A percentile compares a stretch with the other conserved stretches of the same genome.
These are phyloP conservation scores for Hydropsyche tenuis DNA, from an alignment of 1,140 invertebrate species.

Conservation along the genomic window DNA sequence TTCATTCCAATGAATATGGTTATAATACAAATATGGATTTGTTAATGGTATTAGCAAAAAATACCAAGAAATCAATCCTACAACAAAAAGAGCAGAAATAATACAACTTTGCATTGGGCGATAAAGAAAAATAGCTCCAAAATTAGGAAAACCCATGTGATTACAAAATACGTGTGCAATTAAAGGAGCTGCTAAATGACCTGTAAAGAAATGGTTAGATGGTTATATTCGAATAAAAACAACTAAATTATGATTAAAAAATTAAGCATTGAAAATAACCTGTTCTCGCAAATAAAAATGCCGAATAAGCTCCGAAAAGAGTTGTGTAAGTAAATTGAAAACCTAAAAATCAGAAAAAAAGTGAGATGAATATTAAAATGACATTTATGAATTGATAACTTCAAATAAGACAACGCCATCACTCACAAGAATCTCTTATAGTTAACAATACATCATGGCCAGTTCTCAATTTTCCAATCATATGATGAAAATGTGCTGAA, in stretches of 20 bases:
- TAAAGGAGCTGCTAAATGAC: constrained; percentile 88
- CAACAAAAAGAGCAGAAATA: constrained; percentile 71
- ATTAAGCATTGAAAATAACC: constrained; percentile 54
- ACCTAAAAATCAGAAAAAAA: constrained; percentile 62
- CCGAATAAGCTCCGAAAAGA: constrained; percentile 92
- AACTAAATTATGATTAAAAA: not conserved
- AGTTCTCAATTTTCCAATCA: constrained; percentile 78
- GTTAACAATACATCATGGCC: constrained; percentile 73
- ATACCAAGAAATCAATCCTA: constrained; percentile 81
- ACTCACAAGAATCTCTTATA: constrained; percentile 73
- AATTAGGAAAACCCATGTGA: constrained; percentile 93
- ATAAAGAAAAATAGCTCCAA: constrained; percentile 77
- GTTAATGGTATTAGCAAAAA: constrained; percentile 80
- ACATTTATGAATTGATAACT: not conserved
- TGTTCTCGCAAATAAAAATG: constrained; percentile 83
- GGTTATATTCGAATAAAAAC: not conserved
- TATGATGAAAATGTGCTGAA: constrained; percentile 91
- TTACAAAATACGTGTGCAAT: constrained; percentile 94
- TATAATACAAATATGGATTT: constrained; percentile 76
- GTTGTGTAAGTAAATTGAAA: constrained; percentile 93
- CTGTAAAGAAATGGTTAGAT: constrained; percentile 59
- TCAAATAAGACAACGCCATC: constrained; percentile 1
- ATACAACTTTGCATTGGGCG: constrained; percentile 69
- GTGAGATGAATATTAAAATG: constrained; percentile 22
- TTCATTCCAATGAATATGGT: constrained; percentile 58